Conservation (phyloP, 2,113 vertebrate genomes). For the Rattus rattus region DNA sequence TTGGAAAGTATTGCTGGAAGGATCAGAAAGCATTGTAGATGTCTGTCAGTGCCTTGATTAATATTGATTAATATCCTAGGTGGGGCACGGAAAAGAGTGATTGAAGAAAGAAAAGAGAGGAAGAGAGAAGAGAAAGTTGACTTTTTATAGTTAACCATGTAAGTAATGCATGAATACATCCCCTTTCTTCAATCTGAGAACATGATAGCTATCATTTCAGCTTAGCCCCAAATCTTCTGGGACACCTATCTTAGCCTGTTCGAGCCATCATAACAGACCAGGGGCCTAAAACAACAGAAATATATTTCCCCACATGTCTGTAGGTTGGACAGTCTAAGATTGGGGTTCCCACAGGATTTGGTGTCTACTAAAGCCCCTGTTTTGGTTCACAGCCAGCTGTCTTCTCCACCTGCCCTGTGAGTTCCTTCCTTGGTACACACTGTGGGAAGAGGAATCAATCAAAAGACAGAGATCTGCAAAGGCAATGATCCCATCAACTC, state of each 20-base stretch:
- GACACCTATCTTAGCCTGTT: not conserved
- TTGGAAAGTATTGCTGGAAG: not conserved
- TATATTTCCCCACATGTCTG: not conserved
- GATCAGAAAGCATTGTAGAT: not conserved
- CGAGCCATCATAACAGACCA: not conserved
- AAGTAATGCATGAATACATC: not conserved
- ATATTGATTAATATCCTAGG: not conserved
- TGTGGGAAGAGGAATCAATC: not conserved
- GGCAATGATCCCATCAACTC: not conserved
- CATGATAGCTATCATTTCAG: not conserved
- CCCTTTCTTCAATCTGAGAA: not conserved
- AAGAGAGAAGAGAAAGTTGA: not conserved
- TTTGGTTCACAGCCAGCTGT: not conserved
- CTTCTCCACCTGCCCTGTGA: not conserved
- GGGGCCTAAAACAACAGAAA: not conserved
- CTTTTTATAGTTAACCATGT: not conserved
- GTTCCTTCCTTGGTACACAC: not conserved
- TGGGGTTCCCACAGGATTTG: not conserved
- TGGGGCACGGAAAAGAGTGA: not conserved
- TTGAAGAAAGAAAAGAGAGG: not conserved
- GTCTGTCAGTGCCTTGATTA: not conserved
- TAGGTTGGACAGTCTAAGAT: not conserved
- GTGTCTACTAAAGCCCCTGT: not conserved
- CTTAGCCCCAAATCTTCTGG: not conserved
- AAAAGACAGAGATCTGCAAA: not conserved